These are phyloP conservation scores for Gopherus evgoodei DNA, from an alignment of 2,113 vertebrate species.

Conservation along the genomic window DNA sequence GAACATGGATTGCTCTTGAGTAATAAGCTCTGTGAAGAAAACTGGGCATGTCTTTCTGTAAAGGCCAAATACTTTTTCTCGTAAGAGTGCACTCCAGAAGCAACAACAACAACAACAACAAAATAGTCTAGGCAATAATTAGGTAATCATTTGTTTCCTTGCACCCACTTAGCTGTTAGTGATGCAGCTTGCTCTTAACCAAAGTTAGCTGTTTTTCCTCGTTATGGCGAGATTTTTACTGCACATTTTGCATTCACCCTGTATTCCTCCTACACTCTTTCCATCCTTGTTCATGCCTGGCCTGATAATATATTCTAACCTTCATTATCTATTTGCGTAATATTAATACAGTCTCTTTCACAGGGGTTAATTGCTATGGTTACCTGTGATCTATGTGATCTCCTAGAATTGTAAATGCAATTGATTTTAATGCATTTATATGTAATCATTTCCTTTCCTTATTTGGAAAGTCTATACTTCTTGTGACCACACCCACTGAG, in stretches of 20 bases:
- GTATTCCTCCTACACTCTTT: background rate
- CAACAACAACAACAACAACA: background rate
- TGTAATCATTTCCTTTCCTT: background rate
- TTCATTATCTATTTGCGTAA: background rate
- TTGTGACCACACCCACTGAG: background rate
- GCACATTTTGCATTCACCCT: background rate
- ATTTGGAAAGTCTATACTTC: background rate
- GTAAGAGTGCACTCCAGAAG: background rate
- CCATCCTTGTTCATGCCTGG: background rate
- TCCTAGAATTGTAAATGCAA: background rate
- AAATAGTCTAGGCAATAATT: background rate
- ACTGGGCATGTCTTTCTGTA: background rate
- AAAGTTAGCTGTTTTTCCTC: background rate
- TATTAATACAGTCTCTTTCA: background rate
- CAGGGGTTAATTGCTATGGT: background rate
- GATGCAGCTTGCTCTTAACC: background rate
- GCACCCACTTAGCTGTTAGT: background rate
- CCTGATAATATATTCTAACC: background rate
- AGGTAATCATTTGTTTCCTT: conserved; percentile 33
- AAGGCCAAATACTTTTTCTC: background rate
- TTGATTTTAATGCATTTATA: background rate
- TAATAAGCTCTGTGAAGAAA: background rate
- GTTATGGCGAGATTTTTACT: background rate
- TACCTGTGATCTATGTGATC: background rate
- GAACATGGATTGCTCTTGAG: background rate